These are phyloP conservation scores for Furcula furcula DNA, from an alignment of 2,888 invertebrate species.

Conservation along the genomic window DNA sequence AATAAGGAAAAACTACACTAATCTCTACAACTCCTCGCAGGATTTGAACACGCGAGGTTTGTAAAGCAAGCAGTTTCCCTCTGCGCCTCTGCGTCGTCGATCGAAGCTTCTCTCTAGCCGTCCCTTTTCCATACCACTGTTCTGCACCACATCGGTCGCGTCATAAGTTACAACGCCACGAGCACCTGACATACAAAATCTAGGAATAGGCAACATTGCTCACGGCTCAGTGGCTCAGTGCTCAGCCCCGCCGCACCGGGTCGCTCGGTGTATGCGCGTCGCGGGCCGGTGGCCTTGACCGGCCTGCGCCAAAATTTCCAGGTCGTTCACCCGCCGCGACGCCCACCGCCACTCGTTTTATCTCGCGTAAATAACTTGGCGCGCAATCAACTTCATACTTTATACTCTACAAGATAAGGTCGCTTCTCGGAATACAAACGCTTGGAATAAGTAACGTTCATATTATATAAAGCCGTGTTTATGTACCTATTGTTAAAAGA, in stretches of 20 bases:
- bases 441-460: slow-evolving; percentile 24
- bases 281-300: slow-evolving; percentile 73
- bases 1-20: no score
- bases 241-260: slow-evolving; percentile 39
- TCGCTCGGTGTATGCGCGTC: slow-evolving; percentile 58
- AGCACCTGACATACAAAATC: neutral
- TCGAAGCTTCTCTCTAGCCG: no score
- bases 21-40: no score
- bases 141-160: neutral
- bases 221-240: slow-evolving; percentile 21
- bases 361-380: slow-evolving; percentile 63
- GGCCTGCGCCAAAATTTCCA: slow-evolving; percentile 80
- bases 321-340: slow-evolving; percentile 74
- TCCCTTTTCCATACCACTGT: slow-evolving; percentile 8
- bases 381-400: slow-evolving; percentile 42
- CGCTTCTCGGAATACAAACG: slow-evolving; percentile 16
- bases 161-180: neutral
- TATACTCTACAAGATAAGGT: slow-evolving; percentile 21
- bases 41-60: no score
- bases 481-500: slow-evolving; percentile 68
- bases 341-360: slow-evolving; percentile 74
- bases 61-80: no score
- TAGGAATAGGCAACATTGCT: no score
- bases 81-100: no score
- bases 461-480: slow-evolving; percentile 72